A percentile compares a stretch with the other conserved stretches of the same genome.
These are phyloP conservation scores for Eriocheir sinensis DNA, from an alignment of 1,140 invertebrate species.

Conservation along the genomic window DNA sequence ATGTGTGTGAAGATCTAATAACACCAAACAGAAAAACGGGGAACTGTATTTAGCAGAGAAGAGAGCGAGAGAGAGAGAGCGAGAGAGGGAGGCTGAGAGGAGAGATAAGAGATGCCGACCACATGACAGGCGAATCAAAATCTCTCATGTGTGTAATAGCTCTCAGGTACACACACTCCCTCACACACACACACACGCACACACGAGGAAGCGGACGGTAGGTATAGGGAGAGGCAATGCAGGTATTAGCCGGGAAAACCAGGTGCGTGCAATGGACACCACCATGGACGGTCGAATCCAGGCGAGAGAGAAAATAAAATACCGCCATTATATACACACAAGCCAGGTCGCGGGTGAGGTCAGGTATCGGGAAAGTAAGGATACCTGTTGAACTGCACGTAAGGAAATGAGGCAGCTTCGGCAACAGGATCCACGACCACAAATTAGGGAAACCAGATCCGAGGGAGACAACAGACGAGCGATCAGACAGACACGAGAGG, in stretches of 20 bases:
- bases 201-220: no score
- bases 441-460: not conserved
- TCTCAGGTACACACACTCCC: not conserved
- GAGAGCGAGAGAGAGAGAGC: not conserved
- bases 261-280: no score
- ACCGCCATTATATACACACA: not conserved
- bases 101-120: not conserved
- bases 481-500: no score
- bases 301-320: not conserved
- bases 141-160: slow-evolving; percentile 12
- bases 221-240: not conserved
- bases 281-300: no score
- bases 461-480: not conserved
- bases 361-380: not conserved
- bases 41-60: not conserved
- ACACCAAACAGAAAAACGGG: not conserved
- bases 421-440: not conserved
- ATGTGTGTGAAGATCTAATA: not conserved
- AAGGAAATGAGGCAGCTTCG: not conserved
- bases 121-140: not conserved
- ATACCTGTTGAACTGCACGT: not conserved
- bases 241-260: not conserved
- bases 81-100: not conserved
- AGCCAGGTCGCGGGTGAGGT: not conserved
- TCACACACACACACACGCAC: not conserved